Conservation (phyloP, 2,797 vertebrate species). For the Vipera latastei region DNA sequence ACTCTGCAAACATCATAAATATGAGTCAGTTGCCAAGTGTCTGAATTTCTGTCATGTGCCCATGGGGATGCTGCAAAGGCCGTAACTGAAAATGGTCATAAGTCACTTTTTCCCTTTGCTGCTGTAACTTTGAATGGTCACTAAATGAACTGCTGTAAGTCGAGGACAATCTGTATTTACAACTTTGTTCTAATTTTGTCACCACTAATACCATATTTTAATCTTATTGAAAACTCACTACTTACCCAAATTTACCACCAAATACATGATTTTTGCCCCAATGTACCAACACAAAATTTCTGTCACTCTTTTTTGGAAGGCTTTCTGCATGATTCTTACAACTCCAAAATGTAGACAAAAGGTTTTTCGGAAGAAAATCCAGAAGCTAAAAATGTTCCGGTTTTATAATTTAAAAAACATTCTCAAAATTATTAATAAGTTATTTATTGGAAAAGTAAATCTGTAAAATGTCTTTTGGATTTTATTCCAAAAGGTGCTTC, state of each 20-base stretch:
- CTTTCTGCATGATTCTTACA: not conserved
- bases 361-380: not conserved
- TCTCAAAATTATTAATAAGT: not conserved
- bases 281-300: not conserved
- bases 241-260: not conserved
- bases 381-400: not conserved
- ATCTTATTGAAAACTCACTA: not conserved
- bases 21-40: not conserved
- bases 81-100: no score
- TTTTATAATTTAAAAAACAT: not conserved
- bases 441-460: not conserved
- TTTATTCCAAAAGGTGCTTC: not conserved
- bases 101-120: no score
- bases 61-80: not conserved
- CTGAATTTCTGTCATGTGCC: not conserved
- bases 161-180: not conserved
- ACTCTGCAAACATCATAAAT: no score
- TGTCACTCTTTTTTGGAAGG: not conserved
- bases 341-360: not conserved
- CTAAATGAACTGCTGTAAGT: not conserved
- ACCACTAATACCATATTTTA: not conserved
- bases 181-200: not conserved
- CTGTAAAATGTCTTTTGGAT: not conserved
- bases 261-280: not conserved
- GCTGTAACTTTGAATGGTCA: not conserved